Conservation (phyloP, 2,888 invertebrate species). For the Aphidoletes aphidimyza region DNA sequence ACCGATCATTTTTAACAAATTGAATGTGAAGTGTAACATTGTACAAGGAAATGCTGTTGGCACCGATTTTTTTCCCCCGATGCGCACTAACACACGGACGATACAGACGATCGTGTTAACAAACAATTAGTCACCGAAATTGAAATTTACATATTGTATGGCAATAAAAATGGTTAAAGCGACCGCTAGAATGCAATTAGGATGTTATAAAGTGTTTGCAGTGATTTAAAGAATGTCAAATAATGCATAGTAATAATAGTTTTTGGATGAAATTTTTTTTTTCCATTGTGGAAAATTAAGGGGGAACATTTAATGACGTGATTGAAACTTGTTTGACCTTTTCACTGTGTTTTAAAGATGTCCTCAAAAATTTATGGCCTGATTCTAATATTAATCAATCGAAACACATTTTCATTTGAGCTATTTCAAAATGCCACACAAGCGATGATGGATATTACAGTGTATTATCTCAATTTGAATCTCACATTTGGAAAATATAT, state of each 20-base stretch:
- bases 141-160: background rate
- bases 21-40: background rate
- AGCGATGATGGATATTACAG: background rate
- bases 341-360: background rate
- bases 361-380: background rate
- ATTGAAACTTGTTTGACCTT: conserved; percentile 28
- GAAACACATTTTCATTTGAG: background rate
- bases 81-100: too few relatives aligned
- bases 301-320: too few relatives aligned
- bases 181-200: conserved; percentile 21
- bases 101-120: too few relatives aligned
- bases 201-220: background rate
- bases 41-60: too few relatives aligned
- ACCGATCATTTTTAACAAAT: background rate
- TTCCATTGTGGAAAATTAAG: background rate
- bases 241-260: too few relatives aligned
- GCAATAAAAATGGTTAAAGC: background rate
- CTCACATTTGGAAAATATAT: background rate
- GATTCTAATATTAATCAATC: background rate
- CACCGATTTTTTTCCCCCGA: too few relatives aligned
- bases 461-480: background rate
- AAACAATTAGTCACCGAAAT: background rate
- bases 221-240: background rate
- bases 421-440: background rate
- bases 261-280: too few relatives aligned